Percentiles rank a stretch among this genome's conserved stretches.
These are phyloP conservation scores for Hylyphantes graminicola DNA, from an alignment of 1,140 invertebrate species.

Conservation along the genomic window DNA sequence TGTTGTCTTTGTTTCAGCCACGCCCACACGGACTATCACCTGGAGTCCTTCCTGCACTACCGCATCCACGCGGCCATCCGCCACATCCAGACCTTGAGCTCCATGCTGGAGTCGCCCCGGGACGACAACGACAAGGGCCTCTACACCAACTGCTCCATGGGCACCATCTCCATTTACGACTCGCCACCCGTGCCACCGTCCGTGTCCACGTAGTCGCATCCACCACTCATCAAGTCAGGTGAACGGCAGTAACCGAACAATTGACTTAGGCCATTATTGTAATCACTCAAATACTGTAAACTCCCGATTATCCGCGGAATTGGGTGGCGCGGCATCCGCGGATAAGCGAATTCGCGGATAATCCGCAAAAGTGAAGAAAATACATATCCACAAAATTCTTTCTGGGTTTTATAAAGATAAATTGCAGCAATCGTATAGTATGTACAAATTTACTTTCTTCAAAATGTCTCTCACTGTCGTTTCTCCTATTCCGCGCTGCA, in stretches of 20 bases:
- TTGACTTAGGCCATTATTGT: too few species aligned
- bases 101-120: constrained; percentile 1
- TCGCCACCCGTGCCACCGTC: constrained; percentile 24
- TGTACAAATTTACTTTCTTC: too few species aligned
- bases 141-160: constrained; percentile 42
- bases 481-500: too few species aligned
- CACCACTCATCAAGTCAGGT: not conserved
- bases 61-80: constrained; percentile 84
- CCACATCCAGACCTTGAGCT: constrained; percentile 65
- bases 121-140: not conserved
- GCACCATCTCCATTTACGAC: constrained; percentile 40
- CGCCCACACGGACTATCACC: constrained; percentile 85
- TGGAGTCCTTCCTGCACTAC: constrained; percentile 93
- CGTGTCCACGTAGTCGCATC: constrained; percentile 24
- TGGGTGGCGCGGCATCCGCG: too few species aligned
- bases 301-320: too few species aligned
- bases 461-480: too few species aligned
- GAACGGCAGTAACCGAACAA: not conserved
- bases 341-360: too few species aligned
- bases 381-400: too few species aligned
- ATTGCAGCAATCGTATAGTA: too few species aligned
- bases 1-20: constrained; percentile 72
- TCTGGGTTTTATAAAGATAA: too few species aligned
- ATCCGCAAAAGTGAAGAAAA: too few species aligned
- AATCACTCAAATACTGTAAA: too few species aligned